Evolutionary conservation across 2,113 vertebrate species (phyloP).

Genomic region (Neoarius graeffei): DNA sequence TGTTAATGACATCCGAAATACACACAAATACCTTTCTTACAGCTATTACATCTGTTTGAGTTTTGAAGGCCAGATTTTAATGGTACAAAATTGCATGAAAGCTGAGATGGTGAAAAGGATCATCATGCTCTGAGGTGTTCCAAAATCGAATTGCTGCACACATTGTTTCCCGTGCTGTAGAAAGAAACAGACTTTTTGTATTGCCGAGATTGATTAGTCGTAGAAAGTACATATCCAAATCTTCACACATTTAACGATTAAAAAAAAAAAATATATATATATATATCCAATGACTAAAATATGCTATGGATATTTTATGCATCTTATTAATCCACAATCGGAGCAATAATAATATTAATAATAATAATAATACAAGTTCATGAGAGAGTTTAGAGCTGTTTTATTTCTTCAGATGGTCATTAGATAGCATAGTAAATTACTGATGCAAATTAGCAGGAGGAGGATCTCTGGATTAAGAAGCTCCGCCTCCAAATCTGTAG

Average conservation of each 20-base stretch:
- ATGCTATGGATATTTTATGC: neutral
- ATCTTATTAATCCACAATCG: neutral
- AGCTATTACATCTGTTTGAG: neutral
- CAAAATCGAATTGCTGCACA: neutral
- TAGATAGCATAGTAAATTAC: neutral
- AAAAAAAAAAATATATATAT: neutral
- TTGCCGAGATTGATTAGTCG: neutral
- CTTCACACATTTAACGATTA: neutral
- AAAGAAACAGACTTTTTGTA: neutral
- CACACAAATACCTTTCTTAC: slow-evolving; percentile 14
- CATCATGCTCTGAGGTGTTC: neutral
- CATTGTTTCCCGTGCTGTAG: neutral
- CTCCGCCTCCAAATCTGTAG: too few relatives aligned
- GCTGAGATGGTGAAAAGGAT: neutral
- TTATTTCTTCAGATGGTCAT: neutral
- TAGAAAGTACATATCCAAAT: neutral
- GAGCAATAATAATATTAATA: too few relatives aligned
- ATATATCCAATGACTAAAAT: neutral
- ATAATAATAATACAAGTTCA: too few relatives aligned
- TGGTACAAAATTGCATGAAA: neutral
- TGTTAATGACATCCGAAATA: neutral
- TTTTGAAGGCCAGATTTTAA: slow-evolving; percentile 34
- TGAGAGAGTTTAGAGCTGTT: neutral
- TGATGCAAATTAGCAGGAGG: neutral
- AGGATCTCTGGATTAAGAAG: neutral